Evolutionary conservation across 2,113 vertebrate species (phyloP), one percentile per base, ranked within the genome.

Genomic region (Zosterops lateralis): DNA sequence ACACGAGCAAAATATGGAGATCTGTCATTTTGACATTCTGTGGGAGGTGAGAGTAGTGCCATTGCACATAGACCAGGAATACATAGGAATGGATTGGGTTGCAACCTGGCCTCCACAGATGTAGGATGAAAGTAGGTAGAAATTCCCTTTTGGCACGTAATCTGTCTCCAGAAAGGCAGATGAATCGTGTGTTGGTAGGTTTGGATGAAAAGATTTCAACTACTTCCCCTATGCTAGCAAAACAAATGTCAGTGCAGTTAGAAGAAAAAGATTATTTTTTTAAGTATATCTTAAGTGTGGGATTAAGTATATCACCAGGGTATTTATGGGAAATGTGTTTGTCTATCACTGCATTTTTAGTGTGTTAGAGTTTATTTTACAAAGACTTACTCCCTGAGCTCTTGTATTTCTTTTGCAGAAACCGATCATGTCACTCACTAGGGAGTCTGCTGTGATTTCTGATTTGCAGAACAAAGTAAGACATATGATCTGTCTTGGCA

Each of bases 381-480:
- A 73, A 76, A 85, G 45, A 12, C 24, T 53, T 32, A 18, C 61
- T 40, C 53, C 44, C 28, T 51, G 51, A 84, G 34, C 31, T 84
- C 56, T 51, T 78, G 42, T 20, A 47, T 80, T 88, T 81, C 57
- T 93, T 73, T 86, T 68, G 54, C 48, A 78, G 70, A 32, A 84
- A 44, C 72, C 67, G 50, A 78, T 92, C 32, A 8, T 48, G 56
- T 70, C 78, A 76, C 34, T 62, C 22, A 9, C 45, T 57, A 26
- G 76, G 58, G 34, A 83, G 28, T 42, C 42, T 73, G 62, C 66
- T 54, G 38, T 73, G 70, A 61, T 92, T 81, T 77, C 61, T 90
- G 66, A 75, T 66, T 84, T 91, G 71, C 74, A 91, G 91, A 91
- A 78, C 66, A 76, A 89, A 75, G 34, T 42, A 75, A 82, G 81